phyloP scores from a whole-genome alignment of 2,113 vertebrate genomes.

The Merops nubicus region DNA sequence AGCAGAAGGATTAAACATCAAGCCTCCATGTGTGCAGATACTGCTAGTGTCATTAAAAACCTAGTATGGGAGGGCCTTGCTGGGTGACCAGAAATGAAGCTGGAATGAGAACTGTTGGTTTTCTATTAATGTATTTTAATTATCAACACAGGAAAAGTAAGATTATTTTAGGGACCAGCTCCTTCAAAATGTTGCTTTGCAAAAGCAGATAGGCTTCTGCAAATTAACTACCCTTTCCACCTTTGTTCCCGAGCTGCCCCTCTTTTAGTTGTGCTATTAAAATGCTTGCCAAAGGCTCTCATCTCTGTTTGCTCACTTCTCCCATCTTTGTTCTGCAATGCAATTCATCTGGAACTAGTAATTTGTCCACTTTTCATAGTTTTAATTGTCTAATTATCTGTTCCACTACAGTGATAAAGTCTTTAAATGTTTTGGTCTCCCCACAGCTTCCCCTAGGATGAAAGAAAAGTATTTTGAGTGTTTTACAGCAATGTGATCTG shows the following conservation, averaged over 20 bases:
- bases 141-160: background rate
- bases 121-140: background rate
- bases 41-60: background rate
- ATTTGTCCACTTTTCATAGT: slow-evolving; percentile 40
- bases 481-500: background rate
- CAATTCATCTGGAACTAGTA: slow-evolving; percentile 23
- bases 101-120: background rate
- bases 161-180: background rate
- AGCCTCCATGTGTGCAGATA: background rate
- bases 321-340: background rate
- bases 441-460: background rate
- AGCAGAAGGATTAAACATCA: background rate
- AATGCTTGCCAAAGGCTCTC: background rate
- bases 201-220: background rate
- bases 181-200: background rate
- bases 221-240: background rate
- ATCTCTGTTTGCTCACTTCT: background rate
- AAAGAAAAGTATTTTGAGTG: background rate
- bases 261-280: background rate
- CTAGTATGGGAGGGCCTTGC: background rate
- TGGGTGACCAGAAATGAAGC: background rate
- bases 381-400: slow-evolving; percentile 59
- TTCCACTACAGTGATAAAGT: slow-evolving; percentile 20
- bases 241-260: background rate
- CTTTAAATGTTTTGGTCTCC: slow-evolving; percentile 4